Evolutionary conservation across 2,888 invertebrate species (phyloP), one percentile per base, ranked within the genome.

Genomic region (Siphonodentalium dalli): DNA sequence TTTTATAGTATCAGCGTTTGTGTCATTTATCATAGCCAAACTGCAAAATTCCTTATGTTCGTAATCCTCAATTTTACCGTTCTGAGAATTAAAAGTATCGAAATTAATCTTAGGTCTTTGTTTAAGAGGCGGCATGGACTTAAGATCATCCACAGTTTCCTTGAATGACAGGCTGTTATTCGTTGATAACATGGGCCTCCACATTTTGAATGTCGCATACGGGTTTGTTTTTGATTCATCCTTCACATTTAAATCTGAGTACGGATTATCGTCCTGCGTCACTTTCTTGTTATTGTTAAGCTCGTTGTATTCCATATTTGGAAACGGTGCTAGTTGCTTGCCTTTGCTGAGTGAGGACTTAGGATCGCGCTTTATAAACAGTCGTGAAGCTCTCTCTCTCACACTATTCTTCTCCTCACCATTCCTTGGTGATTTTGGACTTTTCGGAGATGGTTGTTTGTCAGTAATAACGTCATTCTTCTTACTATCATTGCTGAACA

Each of bases 171-270:
- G 52, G 27, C 54, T 52, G 51, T 66, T 67, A 13, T 48, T 61
- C 15, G 63, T 47, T 65, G 68, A 69, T 20, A 69, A 55, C 48
- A 69, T 66, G 13, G 73, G 73, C 11, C 71, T 61, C 71, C 73
- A 72, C 69, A 72, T 72, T 46, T 70, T 72, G 40, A 72, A 66
- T 23, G 71, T 72, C 26, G 71, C 68, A 58, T 66, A 71, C 4
- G 73, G 72, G 49, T 71, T 73, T 44, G 67, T 52, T 44, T 66
- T 68, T 8, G 58, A 26, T 46, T 63, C 60, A 35, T 47, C 50
- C 38, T 45, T 54, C 13, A 29, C 54, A 71, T 58, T 6, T 54
- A 55, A 11, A 60, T 63, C 50, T 71, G 69, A 52, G 69, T 69
- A 38, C 68, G 67, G 45, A 59, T 64, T 28, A 55, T 63, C 46